Conservation (phyloP, 2,888 invertebrate genomes). For the Holacanthella duospinosa region DNA sequence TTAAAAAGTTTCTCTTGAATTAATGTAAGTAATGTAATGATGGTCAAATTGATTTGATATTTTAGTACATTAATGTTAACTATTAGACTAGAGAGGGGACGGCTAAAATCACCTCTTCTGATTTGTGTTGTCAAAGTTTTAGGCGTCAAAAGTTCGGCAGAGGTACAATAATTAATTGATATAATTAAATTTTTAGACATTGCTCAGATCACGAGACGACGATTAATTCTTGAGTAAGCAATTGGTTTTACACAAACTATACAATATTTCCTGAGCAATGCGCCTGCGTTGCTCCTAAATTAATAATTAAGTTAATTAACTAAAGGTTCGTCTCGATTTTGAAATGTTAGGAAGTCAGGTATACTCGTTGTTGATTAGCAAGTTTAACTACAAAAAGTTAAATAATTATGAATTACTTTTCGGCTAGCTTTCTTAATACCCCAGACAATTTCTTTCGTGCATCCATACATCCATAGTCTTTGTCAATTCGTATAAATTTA, state of each 20-base stretch:
- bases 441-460: too few relatives aligned
- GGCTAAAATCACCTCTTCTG: neutral
- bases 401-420: too few relatives aligned
- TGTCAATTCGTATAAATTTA: too few relatives aligned
- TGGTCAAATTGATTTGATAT: too few relatives aligned
- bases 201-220: neutral
- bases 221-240: too few relatives aligned
- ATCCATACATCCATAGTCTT: too few relatives aligned
- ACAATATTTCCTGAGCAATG: neutral
- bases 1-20: too few relatives aligned
- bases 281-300: neutral
- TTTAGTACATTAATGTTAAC: too few relatives aligned
- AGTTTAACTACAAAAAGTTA: too few relatives aligned
- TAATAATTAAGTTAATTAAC: neutral
- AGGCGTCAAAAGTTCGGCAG: neutral
- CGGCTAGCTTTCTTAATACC: too few relatives aligned
- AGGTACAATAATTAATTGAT: neutral
- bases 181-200: neutral
- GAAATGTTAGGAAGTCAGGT: slow-evolving; percentile 3
- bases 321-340: neutral
- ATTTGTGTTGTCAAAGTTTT: neutral
- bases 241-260: neutral
- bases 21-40: too few relatives aligned
- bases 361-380: slow-evolving; percentile 4
- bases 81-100: neutral